These are phyloP conservation scores for Notiomystis cincta DNA, from an alignment of 2,113 vertebrate genomes.

Conservation along the genomic window DNA sequence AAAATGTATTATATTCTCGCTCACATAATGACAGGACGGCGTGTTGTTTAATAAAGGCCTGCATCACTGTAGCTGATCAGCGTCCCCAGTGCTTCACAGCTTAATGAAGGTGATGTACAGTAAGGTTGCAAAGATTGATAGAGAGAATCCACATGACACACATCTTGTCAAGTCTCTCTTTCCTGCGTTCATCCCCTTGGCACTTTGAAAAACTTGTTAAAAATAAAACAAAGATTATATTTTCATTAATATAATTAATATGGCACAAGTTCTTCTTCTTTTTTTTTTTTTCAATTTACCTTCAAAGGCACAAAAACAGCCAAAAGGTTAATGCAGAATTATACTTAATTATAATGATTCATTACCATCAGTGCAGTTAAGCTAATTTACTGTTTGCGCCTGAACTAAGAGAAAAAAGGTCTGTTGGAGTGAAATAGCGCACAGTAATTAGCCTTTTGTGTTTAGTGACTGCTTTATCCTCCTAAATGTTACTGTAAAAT, in stretches of 20 bases:
- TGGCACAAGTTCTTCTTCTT: constrained; percentile 11
- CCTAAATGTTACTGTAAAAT: constrained; percentile 65
- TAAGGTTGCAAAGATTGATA: constrained; percentile 65
- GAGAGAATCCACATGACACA: constrained; percentile 47
- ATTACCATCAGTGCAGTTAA: constrained; percentile 73
- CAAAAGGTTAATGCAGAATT: constrained; percentile 79
- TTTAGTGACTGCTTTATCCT: constrained; percentile 65
- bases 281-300: constrained; percentile 50
- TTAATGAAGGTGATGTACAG: constrained; percentile 75
- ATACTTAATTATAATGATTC: constrained; percentile 80
- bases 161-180: constrained; percentile 32
- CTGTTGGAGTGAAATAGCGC: constrained; percentile 64
- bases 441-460: constrained; percentile 74
- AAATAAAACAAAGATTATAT: constrained; percentile 55
- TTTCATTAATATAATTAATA: constrained; percentile 70
- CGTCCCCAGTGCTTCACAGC: constrained; percentile 65
- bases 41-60: constrained; percentile 71
- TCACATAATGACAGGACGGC: constrained; percentile 48
- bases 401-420: constrained; percentile 67
- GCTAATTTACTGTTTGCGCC: constrained; percentile 75
- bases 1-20: constrained; percentile 44
- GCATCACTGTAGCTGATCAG: constrained; percentile 40
- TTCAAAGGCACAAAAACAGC: constrained; percentile 60
- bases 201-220: constrained; percentile 61
- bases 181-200: not conserved